A percentile compares a stretch with the other conserved stretches of the same genome.
These are phyloP conservation scores for Myioborus melanocephalus DNA, from an alignment of 2,797 vertebrate species.

Conservation along the genomic window DNA sequence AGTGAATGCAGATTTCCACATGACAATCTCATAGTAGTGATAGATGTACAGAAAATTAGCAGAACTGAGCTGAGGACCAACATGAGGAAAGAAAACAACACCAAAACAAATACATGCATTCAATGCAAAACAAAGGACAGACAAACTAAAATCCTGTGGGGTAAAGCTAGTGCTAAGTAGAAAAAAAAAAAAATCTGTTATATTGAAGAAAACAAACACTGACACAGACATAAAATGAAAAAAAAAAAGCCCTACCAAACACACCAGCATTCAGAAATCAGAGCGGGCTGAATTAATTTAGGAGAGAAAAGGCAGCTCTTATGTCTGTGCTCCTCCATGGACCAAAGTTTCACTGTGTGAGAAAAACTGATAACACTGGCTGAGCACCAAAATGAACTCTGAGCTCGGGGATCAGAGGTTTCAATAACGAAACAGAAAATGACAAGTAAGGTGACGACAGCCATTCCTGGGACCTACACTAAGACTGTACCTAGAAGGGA, in stretches of 20 bases:
- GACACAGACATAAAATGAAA: neutral
- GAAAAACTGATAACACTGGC: neutral
- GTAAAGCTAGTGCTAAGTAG: neutral
- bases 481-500: neutral
- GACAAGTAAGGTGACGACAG: neutral
- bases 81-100: neutral
- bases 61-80: neutral
- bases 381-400: neutral
- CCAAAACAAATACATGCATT: neutral
- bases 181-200: neutral
- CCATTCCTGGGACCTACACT: neutral
- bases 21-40: neutral
- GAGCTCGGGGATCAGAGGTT: neutral
- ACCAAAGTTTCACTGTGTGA: neutral
- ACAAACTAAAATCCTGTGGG: neutral
- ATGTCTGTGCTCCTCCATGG: fast-evolving
- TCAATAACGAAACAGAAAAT: neutral
- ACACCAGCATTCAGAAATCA: neutral
- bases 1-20: neutral
- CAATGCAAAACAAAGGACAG: neutral
- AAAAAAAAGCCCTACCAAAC: neutral
- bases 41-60: neutral
- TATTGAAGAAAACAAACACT: neutral
- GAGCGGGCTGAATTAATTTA: neutral
- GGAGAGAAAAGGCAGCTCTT: neutral